Conservation (phyloP, 2,113 vertebrate genomes). For the Odocoileus hemionus region DNA sequence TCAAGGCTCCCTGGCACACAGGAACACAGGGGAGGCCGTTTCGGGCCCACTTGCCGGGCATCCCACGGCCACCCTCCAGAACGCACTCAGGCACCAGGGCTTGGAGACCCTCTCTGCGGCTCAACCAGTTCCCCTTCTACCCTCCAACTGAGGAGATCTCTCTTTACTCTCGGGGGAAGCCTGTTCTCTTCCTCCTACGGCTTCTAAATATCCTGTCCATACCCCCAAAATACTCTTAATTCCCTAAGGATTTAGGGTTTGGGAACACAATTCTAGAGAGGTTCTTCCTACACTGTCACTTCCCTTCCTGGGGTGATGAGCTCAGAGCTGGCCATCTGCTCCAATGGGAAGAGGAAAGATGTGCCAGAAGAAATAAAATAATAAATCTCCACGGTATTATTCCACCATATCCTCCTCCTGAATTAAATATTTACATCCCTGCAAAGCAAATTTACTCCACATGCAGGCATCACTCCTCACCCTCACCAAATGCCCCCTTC, state of each 20-base stretch:
- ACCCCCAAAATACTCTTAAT: background rate
- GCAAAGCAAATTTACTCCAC: background rate
- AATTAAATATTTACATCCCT: conserved; percentile 5
- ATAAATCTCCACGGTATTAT: background rate
- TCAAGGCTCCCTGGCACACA: background rate
- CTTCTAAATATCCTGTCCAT: background rate
- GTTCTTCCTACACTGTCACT: background rate
- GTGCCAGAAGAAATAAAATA: conserved; percentile 49
- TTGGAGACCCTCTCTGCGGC: background rate
- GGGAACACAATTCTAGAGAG: conserved; percentile 25
- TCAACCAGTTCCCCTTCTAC: background rate
- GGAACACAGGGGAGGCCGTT: background rate
- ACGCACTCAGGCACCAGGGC: background rate
- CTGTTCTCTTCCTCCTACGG: background rate
- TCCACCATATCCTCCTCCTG: background rate
- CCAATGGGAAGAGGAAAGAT: background rate
- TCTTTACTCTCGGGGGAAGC: background rate
- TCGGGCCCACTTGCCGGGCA: background rate
- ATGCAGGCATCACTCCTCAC: background rate
- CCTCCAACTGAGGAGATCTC: background rate
- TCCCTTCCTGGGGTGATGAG: conserved; percentile 58
- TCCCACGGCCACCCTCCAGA: background rate
- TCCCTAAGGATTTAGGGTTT: conserved; percentile 22
- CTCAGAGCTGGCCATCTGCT: conserved; percentile 62
- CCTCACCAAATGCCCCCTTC: background rate